Conservation (phyloP, 2,888 invertebrate species). For the Cantharis lateralis region DNA sequence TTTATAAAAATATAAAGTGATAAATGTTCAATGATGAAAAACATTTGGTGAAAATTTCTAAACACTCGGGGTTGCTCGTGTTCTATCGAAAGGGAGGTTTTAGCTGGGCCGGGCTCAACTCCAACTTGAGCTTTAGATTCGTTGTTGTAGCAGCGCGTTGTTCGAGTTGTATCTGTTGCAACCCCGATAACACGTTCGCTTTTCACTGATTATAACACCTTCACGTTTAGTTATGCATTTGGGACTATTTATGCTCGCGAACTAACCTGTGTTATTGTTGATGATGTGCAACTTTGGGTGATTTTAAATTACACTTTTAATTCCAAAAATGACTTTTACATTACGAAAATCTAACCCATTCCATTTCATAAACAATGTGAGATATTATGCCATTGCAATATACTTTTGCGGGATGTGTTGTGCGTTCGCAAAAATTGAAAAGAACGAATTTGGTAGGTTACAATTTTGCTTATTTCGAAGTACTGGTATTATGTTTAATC, state of each 20-base stretch:
- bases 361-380: conserved; percentile 6
- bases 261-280: not conserved
- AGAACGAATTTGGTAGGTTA: conserved; percentile 23
- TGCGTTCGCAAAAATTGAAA: conserved; percentile 12
- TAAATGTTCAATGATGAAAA: conserved; percentile 21
- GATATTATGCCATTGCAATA: conserved; percentile 3
- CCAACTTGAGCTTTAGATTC: conserved; percentile 29
- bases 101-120: conserved; percentile 27
- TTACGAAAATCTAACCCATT: conserved; percentile 4
- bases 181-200: conserved; percentile 13
- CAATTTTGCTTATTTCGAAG: not conserved
- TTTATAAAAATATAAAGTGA: conserved; percentile 7
- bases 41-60: conserved; percentile 20
- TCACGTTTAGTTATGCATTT: not conserved
- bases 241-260: not conserved
- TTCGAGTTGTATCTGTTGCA: conserved; percentile 21
- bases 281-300: not conserved
- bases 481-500: not conserved
- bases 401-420: conserved; percentile 17
- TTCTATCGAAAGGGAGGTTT: conserved; percentile 26
- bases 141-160: conserved; percentile 22
- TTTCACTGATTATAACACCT: not conserved
- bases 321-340: conserved; percentile 13
- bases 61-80: conserved; percentile 30
- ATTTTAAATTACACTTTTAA: not conserved